phyloP scores from a whole-genome alignment of 2,113 vertebrate species.

The Calyptommatus sinebrachiatus region DNA sequence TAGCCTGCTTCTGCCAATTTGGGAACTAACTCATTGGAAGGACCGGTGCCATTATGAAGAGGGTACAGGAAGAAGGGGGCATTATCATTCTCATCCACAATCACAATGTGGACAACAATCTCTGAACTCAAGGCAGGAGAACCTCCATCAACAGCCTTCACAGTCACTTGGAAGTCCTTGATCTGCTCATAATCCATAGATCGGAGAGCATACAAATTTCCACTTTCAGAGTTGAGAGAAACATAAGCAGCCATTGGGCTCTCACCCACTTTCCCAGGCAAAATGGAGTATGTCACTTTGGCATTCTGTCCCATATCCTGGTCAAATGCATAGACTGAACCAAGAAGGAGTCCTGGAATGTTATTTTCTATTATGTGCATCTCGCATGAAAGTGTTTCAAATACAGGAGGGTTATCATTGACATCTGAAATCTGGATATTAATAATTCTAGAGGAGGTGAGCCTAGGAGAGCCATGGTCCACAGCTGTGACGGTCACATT shows the following conservation, averaged over 20 bases:
- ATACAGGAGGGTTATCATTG: too few species aligned
- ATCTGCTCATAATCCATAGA: constrained; percentile 59
- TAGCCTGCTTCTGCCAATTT: not conserved
- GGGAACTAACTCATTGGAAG: constrained; percentile 41
- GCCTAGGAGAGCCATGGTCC: too few species aligned
- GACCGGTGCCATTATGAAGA: constrained; percentile 21
- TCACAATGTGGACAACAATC: not conserved
- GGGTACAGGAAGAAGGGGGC: constrained; percentile 62
- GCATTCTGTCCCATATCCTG: constrained; percentile 49
- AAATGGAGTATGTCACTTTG: constrained; percentile 51
- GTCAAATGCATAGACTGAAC: constrained; percentile 43
- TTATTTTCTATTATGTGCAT: constrained; percentile 38
- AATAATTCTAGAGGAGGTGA: too few species aligned
- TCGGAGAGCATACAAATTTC: constrained; percentile 51
- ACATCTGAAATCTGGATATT: too few species aligned
- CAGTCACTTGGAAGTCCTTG: constrained; percentile 23
- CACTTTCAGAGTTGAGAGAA: constrained; percentile 63
- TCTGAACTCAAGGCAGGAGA: constrained; percentile 14
- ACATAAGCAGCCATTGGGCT: constrained; percentile 37
- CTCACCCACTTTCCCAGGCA: constrained; percentile 33
- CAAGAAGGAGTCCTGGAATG: constrained; percentile 42
- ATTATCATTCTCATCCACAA: constrained; percentile 60
- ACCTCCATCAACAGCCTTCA: constrained; percentile 42
- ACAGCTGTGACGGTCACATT: too few species aligned
- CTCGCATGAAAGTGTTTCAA: too few species aligned